Evolutionary conservation across 2,888 invertebrate genomes (phyloP), one percentile per base, ranked within the genome.

Genomic region (Sphecodes monilicornis): DNA sequence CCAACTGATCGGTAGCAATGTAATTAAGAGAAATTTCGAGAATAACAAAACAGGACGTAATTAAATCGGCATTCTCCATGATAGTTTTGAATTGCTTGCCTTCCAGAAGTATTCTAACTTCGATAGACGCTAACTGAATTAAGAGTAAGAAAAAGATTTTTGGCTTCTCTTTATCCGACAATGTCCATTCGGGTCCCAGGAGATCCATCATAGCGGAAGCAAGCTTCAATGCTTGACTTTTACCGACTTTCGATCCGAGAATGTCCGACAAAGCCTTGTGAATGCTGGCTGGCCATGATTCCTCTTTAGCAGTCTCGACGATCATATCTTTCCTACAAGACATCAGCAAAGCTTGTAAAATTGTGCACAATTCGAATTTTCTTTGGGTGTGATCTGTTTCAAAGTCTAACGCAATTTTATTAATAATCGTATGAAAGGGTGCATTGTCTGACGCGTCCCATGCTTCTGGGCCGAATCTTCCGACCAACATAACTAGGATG

Each of bases 91-190:
- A 96, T 92, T 97, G 97, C 91, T 97, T 97, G 88, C 98, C 98
- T 93, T 99, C 99, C 86, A 99, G 95, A 90, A 98, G 98, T 98
- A 99, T 98, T 92, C 98, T 96, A 1, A 99, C 97, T 96, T 99
- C 99, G 93, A 99, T 98, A 74, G 98, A 98, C 91, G 98, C 97
- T 80, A 99, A 95, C 94, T 99, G 98, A 80, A 98, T 96, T 39
- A 98, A 94, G 18, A 98, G 95, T 32, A 98, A 95, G 91, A 98
- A 97, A 92, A 98, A 97, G 92, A 98, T 97, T 95, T 98, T 97
- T 80, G 98, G 98, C 89, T 96, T 96, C 84, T 97, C 97, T 89
- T 97, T 97, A 94, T 98, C 97, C 91, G 96, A 96, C 88, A 98
- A 95, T 78, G 97, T 96, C 98, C 98, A 98, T 88, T 98, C 98